These are phyloP conservation scores for Papilio elwesi DNA, from an alignment of 2,888 invertebrate species.

Conservation along the genomic window DNA sequence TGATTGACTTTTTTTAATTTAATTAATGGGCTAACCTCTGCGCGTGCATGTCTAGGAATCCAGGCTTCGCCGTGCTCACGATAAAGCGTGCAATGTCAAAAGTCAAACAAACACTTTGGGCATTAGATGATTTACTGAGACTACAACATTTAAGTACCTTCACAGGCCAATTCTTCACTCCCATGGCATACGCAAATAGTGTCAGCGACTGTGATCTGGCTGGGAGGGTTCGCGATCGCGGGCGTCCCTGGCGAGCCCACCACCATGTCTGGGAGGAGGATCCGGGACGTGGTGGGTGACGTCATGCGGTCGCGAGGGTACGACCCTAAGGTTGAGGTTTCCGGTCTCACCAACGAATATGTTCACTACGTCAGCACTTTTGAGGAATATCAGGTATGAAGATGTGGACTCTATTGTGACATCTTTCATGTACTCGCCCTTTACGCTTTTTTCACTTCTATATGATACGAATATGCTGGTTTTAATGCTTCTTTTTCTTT, in stretches of 20 bases:
- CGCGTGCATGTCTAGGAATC: too few species aligned
- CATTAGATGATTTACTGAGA: too few species aligned
- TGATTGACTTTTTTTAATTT: too few species aligned
- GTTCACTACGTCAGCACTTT: conserved; percentile 92
- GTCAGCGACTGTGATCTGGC: conserved; percentile 87
- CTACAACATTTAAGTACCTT: conserved; percentile 4
- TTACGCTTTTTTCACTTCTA: too few species aligned
- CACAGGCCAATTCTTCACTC: conserved; percentile 84
- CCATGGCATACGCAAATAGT: conserved; percentile 92
- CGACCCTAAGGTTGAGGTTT: conserved; percentile 85
- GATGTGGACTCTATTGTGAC: too few species aligned
- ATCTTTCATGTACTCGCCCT: too few species aligned
- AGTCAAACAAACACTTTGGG: too few species aligned
- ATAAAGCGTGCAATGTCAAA: too few species aligned
- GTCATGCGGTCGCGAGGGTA: conserved; percentile 69
- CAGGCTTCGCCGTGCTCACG: too few species aligned
- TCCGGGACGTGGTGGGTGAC: conserved; percentile 70
- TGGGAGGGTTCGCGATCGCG: conserved; percentile 88
- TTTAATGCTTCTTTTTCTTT: too few species aligned
- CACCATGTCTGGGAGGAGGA: conserved; percentile 93
- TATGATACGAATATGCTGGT: too few species aligned
- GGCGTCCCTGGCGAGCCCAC: conserved; percentile 94
- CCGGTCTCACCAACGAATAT: conserved; percentile 92
- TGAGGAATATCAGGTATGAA: conserved; percentile 89
- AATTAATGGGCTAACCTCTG: too few species aligned